phyloP scores from a whole-genome alignment of 2,113 vertebrate species.

The Zapornia atra region DNA sequence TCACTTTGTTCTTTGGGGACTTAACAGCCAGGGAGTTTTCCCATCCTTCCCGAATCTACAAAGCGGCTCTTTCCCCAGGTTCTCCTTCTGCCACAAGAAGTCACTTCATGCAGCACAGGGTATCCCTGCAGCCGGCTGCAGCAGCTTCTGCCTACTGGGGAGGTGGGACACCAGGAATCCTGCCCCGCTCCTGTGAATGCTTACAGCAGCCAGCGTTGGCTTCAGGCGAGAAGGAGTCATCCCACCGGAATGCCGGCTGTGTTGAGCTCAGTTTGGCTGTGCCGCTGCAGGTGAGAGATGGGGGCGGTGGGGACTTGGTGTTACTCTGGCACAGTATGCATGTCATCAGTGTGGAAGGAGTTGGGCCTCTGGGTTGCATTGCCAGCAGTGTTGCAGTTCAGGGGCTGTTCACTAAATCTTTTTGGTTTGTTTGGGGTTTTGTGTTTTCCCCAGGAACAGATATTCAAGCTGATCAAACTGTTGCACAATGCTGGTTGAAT shows the following conservation, averaged over 20 bases:
- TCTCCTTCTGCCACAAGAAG: background rate
- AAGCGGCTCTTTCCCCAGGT: background rate
- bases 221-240: background rate
- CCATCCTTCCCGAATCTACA: background rate
- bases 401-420: background rate
- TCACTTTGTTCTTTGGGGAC: background rate
- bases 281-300: accelerated
- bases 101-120: background rate
- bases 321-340: background rate
- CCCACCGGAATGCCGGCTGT: accelerated
- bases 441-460: background rate
- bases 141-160: background rate
- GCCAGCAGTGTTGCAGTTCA: background rate
- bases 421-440: background rate
- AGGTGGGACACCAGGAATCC: background rate
- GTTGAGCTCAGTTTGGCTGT: accelerated
- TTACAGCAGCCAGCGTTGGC: background rate
- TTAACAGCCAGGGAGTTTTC: background rate
- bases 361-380: background rate
- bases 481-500: background rate
- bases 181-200: background rate
- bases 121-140: accelerated
- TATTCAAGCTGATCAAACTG: background rate
- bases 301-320: background rate
- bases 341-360: background rate